phyloP scores from a whole-genome alignment of 2,113 vertebrate genomes.

The Pogonocichla stellata region DNA sequence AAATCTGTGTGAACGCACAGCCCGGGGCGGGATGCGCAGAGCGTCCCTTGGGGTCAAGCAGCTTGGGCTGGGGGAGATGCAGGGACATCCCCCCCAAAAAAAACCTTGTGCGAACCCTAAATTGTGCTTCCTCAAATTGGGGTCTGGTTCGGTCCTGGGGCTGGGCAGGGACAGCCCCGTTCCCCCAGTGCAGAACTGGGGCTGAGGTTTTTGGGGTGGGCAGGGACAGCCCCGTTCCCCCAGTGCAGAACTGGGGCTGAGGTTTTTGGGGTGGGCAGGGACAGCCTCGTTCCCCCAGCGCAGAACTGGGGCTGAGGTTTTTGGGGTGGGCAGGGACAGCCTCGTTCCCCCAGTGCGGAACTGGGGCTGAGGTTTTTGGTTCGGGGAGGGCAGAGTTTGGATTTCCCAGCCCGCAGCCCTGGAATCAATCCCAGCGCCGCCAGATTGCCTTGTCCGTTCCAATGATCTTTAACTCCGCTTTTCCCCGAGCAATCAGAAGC shows the following conservation, averaged over 20 bases:
- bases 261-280: too few species aligned
- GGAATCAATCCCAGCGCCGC: not conserved
- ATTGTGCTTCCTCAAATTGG: fast-evolving
- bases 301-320: too few species aligned
- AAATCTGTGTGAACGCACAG: not conserved
- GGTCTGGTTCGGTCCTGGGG: fast-evolving
- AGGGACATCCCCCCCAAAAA: fast-evolving
- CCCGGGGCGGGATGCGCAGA: not conserved
- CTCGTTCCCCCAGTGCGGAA: fast-evolving
- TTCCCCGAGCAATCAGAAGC: slow-evolving; percentile 37
- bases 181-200: too few species aligned
- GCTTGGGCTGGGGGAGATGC: fast-evolving
- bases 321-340: too few species aligned
- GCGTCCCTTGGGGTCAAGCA: not conserved
- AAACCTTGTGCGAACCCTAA: not conserved
- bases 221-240: fast-evolving
- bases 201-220: not conserved
- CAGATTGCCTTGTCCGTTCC: slow-evolving; percentile 67
- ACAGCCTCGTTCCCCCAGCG: too few species aligned
- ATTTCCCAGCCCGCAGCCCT: not conserved
- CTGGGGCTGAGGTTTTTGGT: too few species aligned
- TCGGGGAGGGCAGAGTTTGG: not conserved
- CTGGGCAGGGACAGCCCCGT: not conserved
- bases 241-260: too few species aligned
- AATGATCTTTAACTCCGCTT: slow-evolving; percentile 47